Evolutionary conservation across 2,113 vertebrate species (phyloP), one percentile per base, ranked within the genome.

Genomic region (Neofelis nebulosa): DNA sequence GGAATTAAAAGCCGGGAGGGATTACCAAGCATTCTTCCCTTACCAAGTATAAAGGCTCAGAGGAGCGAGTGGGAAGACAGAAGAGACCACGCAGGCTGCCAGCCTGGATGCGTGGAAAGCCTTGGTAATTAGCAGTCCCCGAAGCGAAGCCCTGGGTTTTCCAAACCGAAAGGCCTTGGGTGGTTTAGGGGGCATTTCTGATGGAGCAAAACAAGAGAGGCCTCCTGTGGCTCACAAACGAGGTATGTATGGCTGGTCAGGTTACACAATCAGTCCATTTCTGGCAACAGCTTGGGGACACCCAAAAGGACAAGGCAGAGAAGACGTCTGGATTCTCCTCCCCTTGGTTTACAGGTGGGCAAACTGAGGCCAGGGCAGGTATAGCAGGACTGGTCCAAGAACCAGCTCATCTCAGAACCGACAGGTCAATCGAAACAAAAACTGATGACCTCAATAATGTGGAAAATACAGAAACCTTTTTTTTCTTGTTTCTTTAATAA

Each of bases 331-430:
- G 81, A 76, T 69, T 63, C 45, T 23, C 78, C 11, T 10, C 66
- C 80, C 73, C 78, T 38, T 27, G 5, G 63, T 57, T 80, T 57
- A 95, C 85, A 95, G 68, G 73, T 50, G 69, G 73, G 52, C 61
- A 97, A 93, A 95, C 95, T 66, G 84, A 97, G 89, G 73, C 68
- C 61, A 80, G 52, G 68, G 71, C 19, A 85, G 81, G 48, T 36
- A 29, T 41, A 29, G 45, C 18, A 10, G 0, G 50, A 45, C 0
- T 31, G 21, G 36, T 48, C 55, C 31, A 16, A 89, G 88, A 66
- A 78, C 27, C 9, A 50, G 52, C 82, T 89, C 78, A 50, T 78
- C 95, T 80, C 74, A 52, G 50, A 69, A 66, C 1, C 14, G 50
- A 90, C 27, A 4, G 12, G n/a, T 63, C 83, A 74, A 31, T 38